Evolutionary conservation across 2,113 vertebrate genomes (phyloP).

Genomic region (Tricholaema leucomelas): DNA sequence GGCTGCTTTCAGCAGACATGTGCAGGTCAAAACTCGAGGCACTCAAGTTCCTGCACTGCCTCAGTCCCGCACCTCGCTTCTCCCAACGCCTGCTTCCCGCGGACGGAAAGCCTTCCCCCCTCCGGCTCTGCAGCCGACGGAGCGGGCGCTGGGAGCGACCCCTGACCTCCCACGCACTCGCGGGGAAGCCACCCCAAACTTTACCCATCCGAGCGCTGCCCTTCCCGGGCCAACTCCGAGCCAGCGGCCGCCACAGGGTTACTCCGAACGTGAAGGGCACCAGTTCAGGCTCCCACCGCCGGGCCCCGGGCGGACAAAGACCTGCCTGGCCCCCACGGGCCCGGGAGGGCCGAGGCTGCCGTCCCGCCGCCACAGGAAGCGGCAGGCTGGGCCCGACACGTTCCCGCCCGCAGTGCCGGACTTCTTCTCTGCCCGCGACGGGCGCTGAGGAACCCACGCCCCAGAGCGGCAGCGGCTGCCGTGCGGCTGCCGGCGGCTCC

Average conservation of each 20-base stretch:
- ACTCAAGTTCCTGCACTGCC: background rate
- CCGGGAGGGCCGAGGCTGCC: conserved; percentile 1
- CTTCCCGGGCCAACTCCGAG: background rate
- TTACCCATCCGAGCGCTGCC: background rate
- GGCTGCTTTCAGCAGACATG: background rate
- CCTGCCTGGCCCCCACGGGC: background rate
- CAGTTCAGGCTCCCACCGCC: background rate
- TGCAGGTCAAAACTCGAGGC: fast-evolving
- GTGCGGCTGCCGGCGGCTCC: background rate
- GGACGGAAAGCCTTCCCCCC: background rate
- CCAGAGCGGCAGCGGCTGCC: background rate
- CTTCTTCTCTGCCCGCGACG: background rate
- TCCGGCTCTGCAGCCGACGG: background rate
- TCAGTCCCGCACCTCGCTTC: background rate
- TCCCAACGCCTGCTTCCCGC: background rate
- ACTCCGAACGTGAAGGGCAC: background rate
- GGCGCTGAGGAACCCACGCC: background rate
- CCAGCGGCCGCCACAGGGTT: background rate
- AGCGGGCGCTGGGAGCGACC: background rate
- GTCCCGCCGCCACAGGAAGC: conserved; percentile 36
- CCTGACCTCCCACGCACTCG: background rate
- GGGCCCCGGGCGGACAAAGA: conserved; percentile 28
- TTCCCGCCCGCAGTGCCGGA: background rate
- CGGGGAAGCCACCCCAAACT: background rate
- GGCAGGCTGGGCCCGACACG: background rate